Evolutionary conservation across 2,113 vertebrate genomes (phyloP), one percentile per base, ranked within the genome.

Genomic region (Sialia sialis): DNA sequence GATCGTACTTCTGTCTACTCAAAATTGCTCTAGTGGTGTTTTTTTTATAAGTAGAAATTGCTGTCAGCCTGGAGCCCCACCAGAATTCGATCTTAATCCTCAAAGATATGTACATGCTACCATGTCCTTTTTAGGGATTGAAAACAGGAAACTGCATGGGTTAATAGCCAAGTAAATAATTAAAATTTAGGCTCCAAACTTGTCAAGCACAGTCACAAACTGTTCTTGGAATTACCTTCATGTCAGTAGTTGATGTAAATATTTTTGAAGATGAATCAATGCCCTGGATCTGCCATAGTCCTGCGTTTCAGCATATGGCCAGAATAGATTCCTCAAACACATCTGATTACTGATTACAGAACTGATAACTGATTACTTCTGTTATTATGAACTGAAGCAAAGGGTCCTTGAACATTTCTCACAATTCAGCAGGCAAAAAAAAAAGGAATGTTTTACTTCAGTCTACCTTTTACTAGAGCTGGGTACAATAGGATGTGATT

Each of bases 401-500:
- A 76, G 13, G 13, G 39, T 32, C 32, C 70, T 93, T 69, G 62
- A 77, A 76, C 2, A 5, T 41, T 94, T 86, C 88, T 92, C 76
- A 93, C 63, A 86, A 39, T 77, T 34, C 41, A 84, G 10, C 39
- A 87, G 38, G 41, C 8, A 38, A 74, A 76, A 89, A 56, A 19
- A 46, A 25, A 9, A 3, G 11, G 27, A 27, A 5, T n/a, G 29
- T 76, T 93, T 95, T 79, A 41, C 19, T 89, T 90, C 64, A 80
- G 30, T 38, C 64, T 41, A 95, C 81, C 75, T 96, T 92, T 83
- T 74, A 73, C 70, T 55, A 63, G 26, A 83, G 41, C 52, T 59
- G 59, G 16, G 20, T 83, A 81, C 74, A 94, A 95, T 95, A 82
- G 69, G 34, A 89, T 84, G 52, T 86, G 64, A 90, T 94, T 97